Percentiles rank a stretch among this genome's conserved stretches.
Evolutionary conservation across 2,113 vertebrate genomes (phyloP).

Genomic region (Festucalex cinctus): DNA sequence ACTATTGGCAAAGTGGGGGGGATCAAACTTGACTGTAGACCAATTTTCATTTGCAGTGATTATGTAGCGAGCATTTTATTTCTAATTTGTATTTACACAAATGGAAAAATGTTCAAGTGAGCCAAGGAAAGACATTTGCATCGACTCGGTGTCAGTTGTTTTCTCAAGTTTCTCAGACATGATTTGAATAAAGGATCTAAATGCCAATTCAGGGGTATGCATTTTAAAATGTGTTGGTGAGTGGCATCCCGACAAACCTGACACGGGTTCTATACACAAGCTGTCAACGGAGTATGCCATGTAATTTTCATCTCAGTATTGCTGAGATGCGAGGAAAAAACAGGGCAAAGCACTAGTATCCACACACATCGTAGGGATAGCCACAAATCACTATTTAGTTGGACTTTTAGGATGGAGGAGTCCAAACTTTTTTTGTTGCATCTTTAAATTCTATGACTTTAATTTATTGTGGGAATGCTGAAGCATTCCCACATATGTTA

Average conservation of each 20-base stretch:
- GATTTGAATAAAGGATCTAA: neutral
- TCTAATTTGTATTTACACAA: conserved; percentile 12
- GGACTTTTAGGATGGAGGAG: neutral
- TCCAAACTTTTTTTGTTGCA: no score
- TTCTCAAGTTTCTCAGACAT: neutral
- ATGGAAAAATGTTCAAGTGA: conserved; percentile 4
- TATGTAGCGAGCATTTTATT: conserved; percentile 7
- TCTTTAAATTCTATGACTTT: no score
- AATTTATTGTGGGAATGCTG: no score
- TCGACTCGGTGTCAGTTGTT: neutral
- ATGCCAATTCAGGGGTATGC: neutral
- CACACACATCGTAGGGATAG: neutral
- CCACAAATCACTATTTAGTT: neutral
- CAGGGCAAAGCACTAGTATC: neutral
- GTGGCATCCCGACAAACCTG: neutral
- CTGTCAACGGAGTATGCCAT: neutral
- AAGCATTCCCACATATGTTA: no score
- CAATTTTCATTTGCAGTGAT: conserved; percentile 5
- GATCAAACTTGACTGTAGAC: neutral
- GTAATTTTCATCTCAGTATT: neutral
- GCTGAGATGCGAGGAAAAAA: neutral
- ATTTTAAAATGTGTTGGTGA: neutral
- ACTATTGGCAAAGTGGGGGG: neutral
- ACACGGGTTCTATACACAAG: neutral
- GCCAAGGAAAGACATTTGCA: conserved; percentile 8